Conservation (phyloP, 2,888 invertebrate species). For the Mycalesis mineus region DNA sequence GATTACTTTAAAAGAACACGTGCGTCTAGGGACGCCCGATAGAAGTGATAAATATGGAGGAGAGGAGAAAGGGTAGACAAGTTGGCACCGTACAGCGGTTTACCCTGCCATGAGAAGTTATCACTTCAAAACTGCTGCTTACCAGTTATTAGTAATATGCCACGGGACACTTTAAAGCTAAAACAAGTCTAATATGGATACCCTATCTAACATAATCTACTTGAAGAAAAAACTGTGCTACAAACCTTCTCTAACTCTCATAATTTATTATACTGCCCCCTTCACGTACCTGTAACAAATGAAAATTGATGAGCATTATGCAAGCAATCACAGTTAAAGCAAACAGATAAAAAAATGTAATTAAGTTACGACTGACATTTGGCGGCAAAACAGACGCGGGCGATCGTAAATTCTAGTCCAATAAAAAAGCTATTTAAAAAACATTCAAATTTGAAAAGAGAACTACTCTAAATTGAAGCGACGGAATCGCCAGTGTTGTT, state of each 20-base stretch:
- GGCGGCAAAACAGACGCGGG: conserved; percentile 61
- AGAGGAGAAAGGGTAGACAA: too few relatives aligned
- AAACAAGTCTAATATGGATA: neutral
- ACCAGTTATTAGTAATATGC: too few relatives aligned
- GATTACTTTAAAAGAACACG: too few relatives aligned
- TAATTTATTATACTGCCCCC: conserved; percentile 12
- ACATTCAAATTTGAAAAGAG: conserved; percentile 66
- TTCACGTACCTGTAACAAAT: conserved; percentile 43
- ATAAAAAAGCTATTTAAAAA: conserved; percentile 75
- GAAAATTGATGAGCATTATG: conserved; percentile 34
- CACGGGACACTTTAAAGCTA: neutral
- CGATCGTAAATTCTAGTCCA: conserved; percentile 68
- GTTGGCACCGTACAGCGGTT: too few relatives aligned
- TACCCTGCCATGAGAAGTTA: too few relatives aligned
- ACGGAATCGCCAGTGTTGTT: conserved; percentile 35
- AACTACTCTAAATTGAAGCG: conserved; percentile 41
- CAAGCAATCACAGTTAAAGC: conserved; percentile 31
- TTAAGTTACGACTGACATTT: conserved; percentile 53
- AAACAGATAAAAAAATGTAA: conserved; percentile 41
- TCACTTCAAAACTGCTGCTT: too few relatives aligned
- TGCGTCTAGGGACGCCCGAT: too few relatives aligned
- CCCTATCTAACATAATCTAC: neutral
- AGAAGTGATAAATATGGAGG: too few relatives aligned
- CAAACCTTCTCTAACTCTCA: conserved; percentile 22
- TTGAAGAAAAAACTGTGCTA: conserved; percentile 1